Evolutionary conservation across 2,113 vertebrate genomes (phyloP), one percentile per base, ranked within the genome.

Genomic region (Saimiri boliviensis): DNA sequence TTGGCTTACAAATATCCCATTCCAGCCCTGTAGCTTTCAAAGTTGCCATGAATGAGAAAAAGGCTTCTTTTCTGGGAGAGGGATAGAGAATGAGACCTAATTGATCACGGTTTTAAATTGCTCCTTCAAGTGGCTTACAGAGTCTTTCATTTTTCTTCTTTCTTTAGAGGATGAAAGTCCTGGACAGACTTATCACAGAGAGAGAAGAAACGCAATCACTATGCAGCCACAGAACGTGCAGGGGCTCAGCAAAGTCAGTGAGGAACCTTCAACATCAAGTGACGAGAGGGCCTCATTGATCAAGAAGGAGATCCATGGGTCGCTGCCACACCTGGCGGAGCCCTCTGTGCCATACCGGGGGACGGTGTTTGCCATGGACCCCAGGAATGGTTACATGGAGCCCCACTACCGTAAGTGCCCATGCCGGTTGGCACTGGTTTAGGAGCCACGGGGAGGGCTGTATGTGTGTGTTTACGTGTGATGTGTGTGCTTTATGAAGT

Each of bases 221-320:
- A 99, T 99, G 98, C 99, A 99, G 98, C 99, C 99, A 58, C 98
- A 98, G 94, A 98, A 98, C 82, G 98, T 98, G 52, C 98, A 98
- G 96, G 98, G 98, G 10, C 98, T 99, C 91, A 91, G 99, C 97
- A 99, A 99, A 98, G 98, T 99, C 97, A 99, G 98, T 60, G 99
- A 99, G 98, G 99, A 99, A 98, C 99, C 99, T 85, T 99, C 99
- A 86, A 99, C 99, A 16, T 99, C 99, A 83, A 99, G 99, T 0
- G 99, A 99, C 54, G 99, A 99, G 94, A 99, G 99, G 94, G 99
- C 99, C 97, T 99, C 99, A 58, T 96, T 99, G 98, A 99, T 99
- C 98, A 99, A 99, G 99, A 99, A 99, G 98, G 99, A 99, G 99
- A 99, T 99, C 95, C 99, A 99, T 97, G 98, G 99, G 95, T 99